Evolutionary conservation across 2,888 invertebrate species (phyloP).

Genomic region (Gymnosoma rotundatum): DNA sequence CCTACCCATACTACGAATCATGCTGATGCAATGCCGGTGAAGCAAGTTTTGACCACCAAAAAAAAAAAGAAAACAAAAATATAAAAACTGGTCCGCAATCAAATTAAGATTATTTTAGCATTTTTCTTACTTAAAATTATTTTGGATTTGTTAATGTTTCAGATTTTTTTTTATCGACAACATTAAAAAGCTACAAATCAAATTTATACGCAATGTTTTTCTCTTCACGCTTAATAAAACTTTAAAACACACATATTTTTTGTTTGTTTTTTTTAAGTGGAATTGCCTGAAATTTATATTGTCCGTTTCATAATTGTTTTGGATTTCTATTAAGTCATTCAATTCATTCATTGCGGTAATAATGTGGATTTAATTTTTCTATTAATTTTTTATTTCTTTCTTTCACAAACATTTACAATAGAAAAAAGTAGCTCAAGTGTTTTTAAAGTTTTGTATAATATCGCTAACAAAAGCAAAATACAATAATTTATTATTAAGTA

Average conservation of each 20-base stretch:
- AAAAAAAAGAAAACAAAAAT: too few species aligned
- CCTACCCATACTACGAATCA: too few species aligned
- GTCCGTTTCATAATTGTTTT: conserved; percentile 56
- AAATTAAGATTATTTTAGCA: background rate
- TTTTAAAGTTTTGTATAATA: background rate
- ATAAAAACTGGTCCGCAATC: background rate
- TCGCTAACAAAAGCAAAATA: conserved; percentile 13
- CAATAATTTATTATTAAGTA: conserved; percentile 1
- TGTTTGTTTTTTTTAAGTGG: conserved; percentile 30
- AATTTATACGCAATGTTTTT: conserved; percentile 42
- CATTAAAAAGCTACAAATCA: background rate
- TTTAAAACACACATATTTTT: background rate
- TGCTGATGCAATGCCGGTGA: too few species aligned
- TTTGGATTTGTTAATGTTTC: conserved; percentile 40
- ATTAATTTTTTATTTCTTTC: background rate
- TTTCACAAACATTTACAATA: background rate
- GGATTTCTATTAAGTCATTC: conserved; percentile 40
- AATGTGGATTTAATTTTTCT: conserved; percentile 18
- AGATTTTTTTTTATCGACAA: conserved; percentile 14
- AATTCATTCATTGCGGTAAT: conserved; percentile 27
- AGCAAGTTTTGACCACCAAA: too few species aligned
- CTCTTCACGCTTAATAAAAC: background rate
- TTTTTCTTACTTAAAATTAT: conserved; percentile 2
- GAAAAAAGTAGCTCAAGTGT: conserved; percentile 44
- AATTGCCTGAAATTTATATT: conserved; percentile 53